These are phyloP conservation scores for Sinohyriopsis cumingii DNA, from an alignment of 2,888 invertebrate genomes.

Conservation along the genomic window DNA sequence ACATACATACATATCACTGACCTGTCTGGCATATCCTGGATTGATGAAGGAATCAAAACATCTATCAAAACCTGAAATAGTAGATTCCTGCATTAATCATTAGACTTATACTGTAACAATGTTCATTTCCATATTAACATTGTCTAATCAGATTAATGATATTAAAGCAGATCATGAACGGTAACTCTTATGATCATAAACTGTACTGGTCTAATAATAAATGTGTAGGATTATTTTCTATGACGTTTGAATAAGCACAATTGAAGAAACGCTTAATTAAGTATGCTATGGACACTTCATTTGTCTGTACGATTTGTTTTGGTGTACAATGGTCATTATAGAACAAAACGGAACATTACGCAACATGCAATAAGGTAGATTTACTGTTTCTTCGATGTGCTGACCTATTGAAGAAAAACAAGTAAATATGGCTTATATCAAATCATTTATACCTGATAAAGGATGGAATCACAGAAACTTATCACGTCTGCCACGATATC, in stretches of 20 bases:
- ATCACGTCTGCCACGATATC: conserved; percentile 65
- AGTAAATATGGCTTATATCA: background rate
- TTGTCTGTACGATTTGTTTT: too few species aligned
- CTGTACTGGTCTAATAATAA: too few species aligned
- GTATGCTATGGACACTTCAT: too few species aligned
- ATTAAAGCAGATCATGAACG: too few species aligned
- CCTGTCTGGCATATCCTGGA: conserved; percentile 71
- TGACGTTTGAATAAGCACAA: too few species aligned
- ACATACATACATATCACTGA: conserved; percentile 32
- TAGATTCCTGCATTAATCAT: background rate
- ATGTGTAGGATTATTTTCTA: too few species aligned
- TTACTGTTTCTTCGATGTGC: background rate
- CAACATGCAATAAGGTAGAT: background rate
- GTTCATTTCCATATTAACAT: too few species aligned
- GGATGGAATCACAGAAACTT: conserved; percentile 70
- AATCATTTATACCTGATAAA: conserved; percentile 65
- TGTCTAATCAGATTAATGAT: too few species aligned
- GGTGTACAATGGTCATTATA: background rate
- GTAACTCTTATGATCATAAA: too few species aligned
- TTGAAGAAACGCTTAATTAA: too few species aligned
- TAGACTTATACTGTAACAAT: too few species aligned
- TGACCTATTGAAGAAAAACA: background rate
- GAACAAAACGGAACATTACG: background rate
- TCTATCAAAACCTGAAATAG: conserved; percentile 68
- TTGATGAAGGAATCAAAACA: conserved; percentile 69